Base-by-base conservation (phyloP, 1,140 invertebrate genomes). In the Drosophila ananassae region DNA sequence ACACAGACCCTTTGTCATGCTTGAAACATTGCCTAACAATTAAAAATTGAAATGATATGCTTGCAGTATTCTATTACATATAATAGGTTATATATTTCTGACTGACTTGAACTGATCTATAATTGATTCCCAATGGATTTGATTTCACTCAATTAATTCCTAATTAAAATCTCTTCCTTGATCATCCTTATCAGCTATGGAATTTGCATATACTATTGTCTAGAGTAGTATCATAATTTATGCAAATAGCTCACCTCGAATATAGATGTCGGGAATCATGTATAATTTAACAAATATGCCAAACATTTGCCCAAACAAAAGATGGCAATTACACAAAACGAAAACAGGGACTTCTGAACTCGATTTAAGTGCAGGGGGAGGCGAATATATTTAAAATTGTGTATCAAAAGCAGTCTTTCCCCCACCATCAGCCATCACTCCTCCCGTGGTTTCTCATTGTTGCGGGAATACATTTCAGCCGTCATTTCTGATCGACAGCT, bases 401-500 rank as follows among this genome's bases (percentile, higher is more conserved):
- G 56, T 75, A 72, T 59, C 64, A 44, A 59, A 75, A 75, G 53
- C 82, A 85, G 87, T 74, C 82, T 78, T 68, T 73, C 48, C 41
- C 34, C 21, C 34, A 39, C 17, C 25, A 13, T 10, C 39, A 13
- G 12, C 39, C 39, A 6, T n/a, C 39, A 41, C 39, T 13, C 25
- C 25, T 28, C 7, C 34, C 7, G n/a, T 24, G n/a, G 3, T 39
- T 48, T 54, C 25, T 22, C 44, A 22, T 39, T 69, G 46, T 73
- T 73, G 47, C 66, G 62, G 46, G 72, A 41, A 51, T 28, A 77
- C 46, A 81, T 75, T 87, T 79, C 66, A 76, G 71, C 83, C 82
- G 82, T 83, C 82, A 87, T 82, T 89, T 75, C 83, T 57, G 82
- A 87, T 87, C 82, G 82, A 89, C 82, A 87, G 82, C 82, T 87